Evolutionary conservation across 2,113 vertebrate species (phyloP).

Genomic region (Thinocorus orbignyianus): DNA sequence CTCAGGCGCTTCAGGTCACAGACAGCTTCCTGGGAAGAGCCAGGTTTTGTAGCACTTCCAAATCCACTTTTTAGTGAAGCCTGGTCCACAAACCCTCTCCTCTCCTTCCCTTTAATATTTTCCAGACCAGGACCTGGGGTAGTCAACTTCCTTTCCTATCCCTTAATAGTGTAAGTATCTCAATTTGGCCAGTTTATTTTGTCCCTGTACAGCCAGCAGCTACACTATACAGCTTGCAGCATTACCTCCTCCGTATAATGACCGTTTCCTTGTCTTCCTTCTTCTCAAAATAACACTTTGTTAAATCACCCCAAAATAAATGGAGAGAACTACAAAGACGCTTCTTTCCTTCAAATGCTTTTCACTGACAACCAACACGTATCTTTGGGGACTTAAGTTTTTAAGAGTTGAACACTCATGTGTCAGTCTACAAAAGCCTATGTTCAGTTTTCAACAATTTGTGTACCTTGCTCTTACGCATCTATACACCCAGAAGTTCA

Average conservation of each 20-base stretch:
- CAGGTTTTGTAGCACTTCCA: accelerated
- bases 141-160: neutral
- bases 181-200: neutral
- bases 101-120: neutral
- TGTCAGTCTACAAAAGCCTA: neutral
- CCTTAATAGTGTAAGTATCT: neutral
- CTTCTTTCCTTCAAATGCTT: neutral
- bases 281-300: neutral
- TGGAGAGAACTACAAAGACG: neutral
- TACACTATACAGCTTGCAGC: accelerated
- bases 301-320: neutral
- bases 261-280: neutral
- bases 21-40: neutral
- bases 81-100: neutral
- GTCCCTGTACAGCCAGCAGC: neutral
- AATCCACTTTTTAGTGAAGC: neutral
- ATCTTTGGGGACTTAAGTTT: neutral
- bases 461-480: too few species aligned
- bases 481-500: neutral
- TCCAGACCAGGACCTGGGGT: neutral
- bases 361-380: neutral
- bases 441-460: neutral
- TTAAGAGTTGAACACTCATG: neutral
- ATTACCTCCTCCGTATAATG: too few species aligned
- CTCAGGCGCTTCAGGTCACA: accelerated